Base-by-base conservation (phyloP, 2,113 vertebrate species). In the Tricholaema leucomelas region DNA sequence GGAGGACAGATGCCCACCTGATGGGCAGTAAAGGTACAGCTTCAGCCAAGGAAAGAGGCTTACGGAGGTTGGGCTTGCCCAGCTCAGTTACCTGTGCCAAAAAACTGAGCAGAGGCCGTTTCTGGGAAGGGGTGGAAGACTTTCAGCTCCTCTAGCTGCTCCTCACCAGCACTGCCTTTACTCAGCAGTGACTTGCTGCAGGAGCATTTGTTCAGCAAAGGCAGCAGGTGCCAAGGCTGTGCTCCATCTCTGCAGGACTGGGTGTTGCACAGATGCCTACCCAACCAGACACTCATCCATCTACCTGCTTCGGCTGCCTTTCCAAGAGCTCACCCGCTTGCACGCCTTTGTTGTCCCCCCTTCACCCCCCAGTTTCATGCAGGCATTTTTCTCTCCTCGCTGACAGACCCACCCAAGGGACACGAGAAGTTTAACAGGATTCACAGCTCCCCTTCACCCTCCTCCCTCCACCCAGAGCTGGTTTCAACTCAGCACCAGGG, bases 301-400 rank as follows among this genome's bases (percentile, higher is more conserved):
- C 65, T 33, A 5, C 14, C 64, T 28, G n/a, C 71, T 69, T 35
- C 9, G 30, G n/a, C 50, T 58, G 50, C 63, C 24, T 44, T 28
- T 40, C 23, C 46, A n/a, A 9, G 18, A 2, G 52, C 59, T 48
- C 0, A 0, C 9, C 7, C 11, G 25, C 14, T 8, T n/a, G 20
- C 82, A 42, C 0, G 4, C 40, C 40, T 70, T 76, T 50, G 63
- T 81, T 75, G 42, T 31, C 48, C 46, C 46, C 46, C 46, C 46
- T 46, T 19, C 46, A 9, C 46, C 46, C 2, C 46, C 24, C 15
- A 7, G 54, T 56, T 75, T 67, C 8, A 31, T 0, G 2, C 73
- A 8, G 2, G 0, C 27, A 5, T 74, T 85, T 87, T 77, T 74
- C 78, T 56, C 15, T 27, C 17, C 3, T 21, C 28, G 5, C 78